A percentile compares a stretch with the other conserved stretches of the same genome.
Conservation (phyloP, 2,888 invertebrate species). For the Seira musarum region DNA sequence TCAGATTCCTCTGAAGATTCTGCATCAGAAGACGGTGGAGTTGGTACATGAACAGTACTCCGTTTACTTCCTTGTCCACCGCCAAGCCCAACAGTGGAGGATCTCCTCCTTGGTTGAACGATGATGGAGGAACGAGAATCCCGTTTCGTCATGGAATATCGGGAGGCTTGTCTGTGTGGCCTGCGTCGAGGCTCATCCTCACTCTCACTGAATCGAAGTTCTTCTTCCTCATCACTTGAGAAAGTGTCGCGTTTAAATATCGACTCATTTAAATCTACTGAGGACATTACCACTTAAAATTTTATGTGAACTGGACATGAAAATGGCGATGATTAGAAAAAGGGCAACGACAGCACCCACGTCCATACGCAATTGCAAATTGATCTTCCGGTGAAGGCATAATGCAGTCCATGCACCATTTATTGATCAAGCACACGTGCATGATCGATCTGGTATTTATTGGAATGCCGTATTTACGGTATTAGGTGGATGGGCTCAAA, state of each 20-base stretch:
- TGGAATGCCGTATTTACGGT: too few species aligned
- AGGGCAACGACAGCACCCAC: too few species aligned
- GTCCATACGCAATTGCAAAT: too few species aligned
- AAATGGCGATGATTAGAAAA: too few species aligned
- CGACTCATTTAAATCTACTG: neutral
- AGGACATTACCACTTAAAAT: too few species aligned
- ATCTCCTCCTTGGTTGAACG: neutral
- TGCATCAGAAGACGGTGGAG: constrained; percentile 61
- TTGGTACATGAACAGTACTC: neutral
- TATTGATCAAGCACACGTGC: too few species aligned
- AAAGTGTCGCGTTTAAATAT: neutral
- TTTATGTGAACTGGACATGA: too few species aligned
- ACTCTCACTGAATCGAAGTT: constrained; percentile 23
- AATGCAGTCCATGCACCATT: too few species aligned
- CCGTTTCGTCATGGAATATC: neutral
- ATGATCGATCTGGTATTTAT: too few species aligned
- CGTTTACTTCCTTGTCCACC: neutral
- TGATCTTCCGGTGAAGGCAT: too few species aligned
- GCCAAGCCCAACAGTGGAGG: neutral
- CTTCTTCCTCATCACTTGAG: constrained; percentile 28
- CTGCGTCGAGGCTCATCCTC: neutral
- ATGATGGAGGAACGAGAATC: neutral
- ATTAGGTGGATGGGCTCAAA: too few species aligned
- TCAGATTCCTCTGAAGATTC: constrained; percentile 62
- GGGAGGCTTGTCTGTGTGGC: neutral